Evolutionary conservation across 1,140 invertebrate genomes (phyloP).

Genomic region (Drosophila bocki): DNA sequence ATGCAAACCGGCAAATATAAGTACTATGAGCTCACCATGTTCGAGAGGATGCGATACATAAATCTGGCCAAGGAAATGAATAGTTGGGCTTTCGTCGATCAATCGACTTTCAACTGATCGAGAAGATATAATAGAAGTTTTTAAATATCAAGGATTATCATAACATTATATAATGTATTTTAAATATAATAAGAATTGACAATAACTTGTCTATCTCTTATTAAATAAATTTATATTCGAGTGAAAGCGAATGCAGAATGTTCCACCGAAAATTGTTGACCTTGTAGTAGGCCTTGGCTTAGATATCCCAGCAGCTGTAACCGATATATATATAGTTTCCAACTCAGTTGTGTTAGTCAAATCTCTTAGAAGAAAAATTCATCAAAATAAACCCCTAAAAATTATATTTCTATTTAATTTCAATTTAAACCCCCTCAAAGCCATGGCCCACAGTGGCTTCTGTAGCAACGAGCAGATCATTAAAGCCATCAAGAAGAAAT

Average conservation of each 20-base stretch:
- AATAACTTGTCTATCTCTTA: no score
- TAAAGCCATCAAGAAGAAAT: conserved; percentile 20
- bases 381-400: background rate
- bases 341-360: background rate
- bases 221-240: background rate
- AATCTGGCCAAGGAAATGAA: conserved; percentile 6
- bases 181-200: no score
- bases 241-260: conserved; percentile 5
- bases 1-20: background rate
- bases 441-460: conserved; percentile 31
- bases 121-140: background rate
- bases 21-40: conserved; percentile 8
- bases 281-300: conserved; percentile 6
- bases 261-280: conserved; percentile 1
- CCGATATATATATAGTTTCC: background rate
- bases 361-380: background rate
- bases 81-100: background rate
- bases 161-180: no score
- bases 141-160: background rate
- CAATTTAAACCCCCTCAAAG: no score
- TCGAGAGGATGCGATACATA: conserved; percentile 23
- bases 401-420: no score
- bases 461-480: conserved; percentile 50
- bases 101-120: background rate
- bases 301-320: background rate